These are phyloP conservation scores for Folsomia manolachei DNA, from an alignment of 2,888 invertebrate genomes.

Conservation along the genomic window DNA sequence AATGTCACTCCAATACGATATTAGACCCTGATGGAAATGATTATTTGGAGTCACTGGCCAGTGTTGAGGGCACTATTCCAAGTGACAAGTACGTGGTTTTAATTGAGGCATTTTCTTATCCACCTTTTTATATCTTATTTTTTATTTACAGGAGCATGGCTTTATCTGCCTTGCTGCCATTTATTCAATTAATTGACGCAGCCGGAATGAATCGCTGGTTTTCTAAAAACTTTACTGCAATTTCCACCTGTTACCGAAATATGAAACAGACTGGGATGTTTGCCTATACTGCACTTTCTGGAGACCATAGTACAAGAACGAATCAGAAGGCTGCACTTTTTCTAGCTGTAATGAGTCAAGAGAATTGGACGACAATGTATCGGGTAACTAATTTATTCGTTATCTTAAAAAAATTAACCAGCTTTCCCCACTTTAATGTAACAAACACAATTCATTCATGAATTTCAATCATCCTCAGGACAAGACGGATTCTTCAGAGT, in stretches of 20 bases:
- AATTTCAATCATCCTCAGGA: background rate
- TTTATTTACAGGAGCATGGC: background rate
- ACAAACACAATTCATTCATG: too few relatives aligned
- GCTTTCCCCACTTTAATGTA: background rate
- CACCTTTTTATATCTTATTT: too few relatives aligned
- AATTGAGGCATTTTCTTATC: too few relatives aligned
- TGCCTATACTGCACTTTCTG: background rate
- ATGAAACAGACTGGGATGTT: background rate
- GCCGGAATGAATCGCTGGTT: background rate
- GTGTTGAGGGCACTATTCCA: background rate
- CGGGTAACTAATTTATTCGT: background rate
- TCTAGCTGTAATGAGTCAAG: background rate
- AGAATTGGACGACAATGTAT: background rate
- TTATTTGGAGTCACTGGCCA: background rate
- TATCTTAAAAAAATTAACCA: background rate
- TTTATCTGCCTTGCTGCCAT: background rate
- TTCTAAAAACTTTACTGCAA: background rate
- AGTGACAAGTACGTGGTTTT: background rate
- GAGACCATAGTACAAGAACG: background rate
- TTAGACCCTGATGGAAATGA: too few relatives aligned
- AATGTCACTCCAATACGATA: background rate
- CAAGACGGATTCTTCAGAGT: background rate
- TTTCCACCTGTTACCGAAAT: background rate
- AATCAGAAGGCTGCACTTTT: background rate
- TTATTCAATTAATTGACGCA: constrained; percentile 11